phyloP scores from a whole-genome alignment of 2,888 invertebrate genomes.

The Deilephila porcellus region DNA sequence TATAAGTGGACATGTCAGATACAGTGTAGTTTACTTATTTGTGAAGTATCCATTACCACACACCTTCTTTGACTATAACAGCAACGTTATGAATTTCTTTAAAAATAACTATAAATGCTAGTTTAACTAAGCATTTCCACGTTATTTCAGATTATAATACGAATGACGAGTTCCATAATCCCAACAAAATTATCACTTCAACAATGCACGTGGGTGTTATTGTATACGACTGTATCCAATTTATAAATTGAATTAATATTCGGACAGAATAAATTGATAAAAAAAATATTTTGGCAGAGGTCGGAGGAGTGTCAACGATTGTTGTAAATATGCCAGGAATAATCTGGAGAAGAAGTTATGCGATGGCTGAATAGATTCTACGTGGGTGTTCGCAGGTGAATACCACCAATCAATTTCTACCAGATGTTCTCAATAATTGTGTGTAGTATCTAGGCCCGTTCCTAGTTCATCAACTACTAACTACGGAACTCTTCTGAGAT shows the following conservation, averaged over 20 bases:
- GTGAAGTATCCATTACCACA: no score
- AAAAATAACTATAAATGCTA: background rate
- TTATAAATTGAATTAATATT: background rate
- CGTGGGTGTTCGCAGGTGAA: slow-evolving; percentile 4
- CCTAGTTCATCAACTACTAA: background rate
- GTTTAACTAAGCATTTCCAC: background rate
- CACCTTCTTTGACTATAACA: no score
- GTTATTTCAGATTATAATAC: background rate
- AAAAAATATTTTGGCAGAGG: slow-evolving; percentile 6
- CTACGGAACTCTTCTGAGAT: background rate
- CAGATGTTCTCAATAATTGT: background rate
- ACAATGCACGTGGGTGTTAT: background rate
- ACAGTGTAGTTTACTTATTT: no score
- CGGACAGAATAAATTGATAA: background rate
- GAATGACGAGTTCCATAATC: background rate
- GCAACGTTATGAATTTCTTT: no score
- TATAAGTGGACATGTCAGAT: no score
- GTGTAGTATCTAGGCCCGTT: background rate
- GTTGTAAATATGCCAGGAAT: slow-evolving; percentile 12
- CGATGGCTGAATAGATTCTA: background rate
- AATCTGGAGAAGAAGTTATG: background rate
- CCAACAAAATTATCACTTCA: background rate
- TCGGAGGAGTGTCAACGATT: background rate
- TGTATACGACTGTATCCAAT: background rate
- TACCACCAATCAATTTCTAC: background rate